Evolutionary conservation across 2,797 vertebrate genomes (phyloP), one percentile per base, ranked within the genome.

Genomic region (Gymnocypris eckloni): DNA sequence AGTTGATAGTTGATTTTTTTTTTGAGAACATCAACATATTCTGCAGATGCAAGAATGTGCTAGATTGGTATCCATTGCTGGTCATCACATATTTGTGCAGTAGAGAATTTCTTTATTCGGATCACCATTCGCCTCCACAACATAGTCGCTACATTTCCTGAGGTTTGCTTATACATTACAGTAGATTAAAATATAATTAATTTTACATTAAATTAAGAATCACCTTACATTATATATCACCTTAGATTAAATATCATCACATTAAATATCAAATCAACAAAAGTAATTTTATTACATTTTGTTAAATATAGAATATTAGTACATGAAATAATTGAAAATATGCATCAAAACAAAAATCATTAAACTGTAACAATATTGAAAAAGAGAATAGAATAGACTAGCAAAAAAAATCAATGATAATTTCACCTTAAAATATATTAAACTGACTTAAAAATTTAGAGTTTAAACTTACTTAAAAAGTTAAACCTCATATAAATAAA

Each of bases 251-350:
- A 33, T 33, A 33, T 33, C 33, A 33, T 33, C 33, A 33, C 33
- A 33, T 33, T 33, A 33, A 33, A 33, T 33, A 33, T 33, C 10
- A 52, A 73, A 75, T 48, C 2, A 50, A 25, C 39, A 43, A 43
- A 70, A 71, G 1, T 13, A n/a, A 0, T 12, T 70, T 13, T 43
- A 11, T 71, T 11, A n/a, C 11, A 71, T 43, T 71, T 43, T n/a
- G 69, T 71, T 72, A 15, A 33, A 52, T 76, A 76, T 76, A 33
- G 16, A 75, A 75, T 12, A 75, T 52, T 75, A 75, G 18, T 67
- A 9, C 13, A 37, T 15, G 4, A 75, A 75, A 33, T 75, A 52
- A 33, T 10, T 73, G 0, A 75, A 75, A 52, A 33, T 3, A 20
- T 3, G 4, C 48, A 75, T 52, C 25, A 28, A 50, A 73, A n/a